Evolutionary conservation across 1,140 invertebrate species (phyloP).

Genomic region (Aphelenchoides besseyi): DNA sequence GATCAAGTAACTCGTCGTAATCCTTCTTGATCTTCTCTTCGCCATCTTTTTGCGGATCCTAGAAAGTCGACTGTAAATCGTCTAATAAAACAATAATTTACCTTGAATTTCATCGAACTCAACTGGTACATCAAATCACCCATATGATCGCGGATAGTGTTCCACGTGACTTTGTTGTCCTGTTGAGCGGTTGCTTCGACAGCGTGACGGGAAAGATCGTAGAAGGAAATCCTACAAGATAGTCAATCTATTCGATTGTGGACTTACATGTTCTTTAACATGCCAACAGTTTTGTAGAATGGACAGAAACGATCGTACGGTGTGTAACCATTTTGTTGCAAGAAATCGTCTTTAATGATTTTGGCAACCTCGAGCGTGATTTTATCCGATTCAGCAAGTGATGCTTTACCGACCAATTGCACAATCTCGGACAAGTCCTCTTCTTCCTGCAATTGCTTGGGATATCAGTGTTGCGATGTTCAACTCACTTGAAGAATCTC

Average conservation of each 20-base stretch:
- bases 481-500: conserved; percentile 72
- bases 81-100: conserved; percentile 64
- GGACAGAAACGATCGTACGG: conserved; percentile 97
- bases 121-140: conserved; percentile 91
- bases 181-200: conserved; percentile 96
- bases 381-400: conserved; percentile 95
- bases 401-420: conserved; percentile 90
- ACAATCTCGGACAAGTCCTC: conserved; percentile 99
- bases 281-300: conserved; percentile 98
- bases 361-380: conserved; percentile 98
- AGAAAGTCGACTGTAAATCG: conserved; percentile 49
- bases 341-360: conserved; percentile 96
- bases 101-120: conserved; percentile 99
- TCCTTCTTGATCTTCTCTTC: conserved; percentile 94
- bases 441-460: conserved; percentile 81
- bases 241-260: conserved; percentile 2
- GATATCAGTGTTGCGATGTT: neutral
- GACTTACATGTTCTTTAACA: conserved; percentile 85
- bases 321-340: conserved; percentile 88
- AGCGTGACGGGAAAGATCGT: conserved; percentile 92
- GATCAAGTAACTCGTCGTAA: conserved; percentile 89
- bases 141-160: conserved; percentile 92
- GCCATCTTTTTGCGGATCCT: conserved; percentile 95
- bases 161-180: conserved; percentile 94
- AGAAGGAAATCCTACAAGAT: conserved; percentile 76